These are phyloP conservation scores for Penaeus chinensis DNA, from an alignment of 1,140 invertebrate genomes.

Conservation along the genomic window DNA sequence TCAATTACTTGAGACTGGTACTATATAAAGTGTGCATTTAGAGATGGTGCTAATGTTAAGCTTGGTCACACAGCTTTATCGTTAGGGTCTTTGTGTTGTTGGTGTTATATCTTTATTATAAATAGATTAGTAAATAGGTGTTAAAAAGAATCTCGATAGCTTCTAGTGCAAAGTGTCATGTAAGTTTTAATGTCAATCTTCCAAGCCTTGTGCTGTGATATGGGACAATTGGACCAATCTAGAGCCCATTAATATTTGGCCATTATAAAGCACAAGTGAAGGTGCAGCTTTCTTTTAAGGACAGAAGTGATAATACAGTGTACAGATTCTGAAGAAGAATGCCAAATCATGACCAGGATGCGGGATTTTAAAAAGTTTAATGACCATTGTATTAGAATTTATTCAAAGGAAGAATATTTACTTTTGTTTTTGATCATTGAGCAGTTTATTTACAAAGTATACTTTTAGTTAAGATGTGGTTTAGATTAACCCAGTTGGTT, in stretches of 20 bases:
- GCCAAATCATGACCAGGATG: background rate
- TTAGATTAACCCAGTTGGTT: too few species aligned
- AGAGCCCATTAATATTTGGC: background rate
- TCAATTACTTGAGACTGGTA: constrained; percentile 43
- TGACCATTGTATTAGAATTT: too few species aligned
- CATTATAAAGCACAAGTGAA: constrained; percentile 22
- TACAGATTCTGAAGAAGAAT: background rate
- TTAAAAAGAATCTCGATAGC: constrained; percentile 59
- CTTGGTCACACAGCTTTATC: constrained; percentile 61
- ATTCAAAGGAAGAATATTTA: too few species aligned
- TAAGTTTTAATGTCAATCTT: constrained; percentile 42
- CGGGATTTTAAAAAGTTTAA: too few species aligned
- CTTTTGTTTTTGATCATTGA: too few species aligned
- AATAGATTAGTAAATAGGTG: constrained; percentile 52
- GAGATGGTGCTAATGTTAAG: constrained; percentile 61
- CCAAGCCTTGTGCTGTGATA: constrained; percentile 28
- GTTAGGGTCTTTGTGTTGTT: constrained; percentile 57
- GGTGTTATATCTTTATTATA: constrained; percentile 54
- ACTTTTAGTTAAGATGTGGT: too few species aligned
- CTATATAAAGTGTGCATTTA: constrained; percentile 59
- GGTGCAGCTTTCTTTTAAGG: constrained; percentile 25
- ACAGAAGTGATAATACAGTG: constrained; percentile 9
- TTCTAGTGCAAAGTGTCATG: constrained; percentile 57
- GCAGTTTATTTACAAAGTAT: too few species aligned
- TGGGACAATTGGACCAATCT: constrained; percentile 22